Evolutionary conservation across 1,140 invertebrate species (phyloP).

Genomic region (Acromyrmex heyeri): DNA sequence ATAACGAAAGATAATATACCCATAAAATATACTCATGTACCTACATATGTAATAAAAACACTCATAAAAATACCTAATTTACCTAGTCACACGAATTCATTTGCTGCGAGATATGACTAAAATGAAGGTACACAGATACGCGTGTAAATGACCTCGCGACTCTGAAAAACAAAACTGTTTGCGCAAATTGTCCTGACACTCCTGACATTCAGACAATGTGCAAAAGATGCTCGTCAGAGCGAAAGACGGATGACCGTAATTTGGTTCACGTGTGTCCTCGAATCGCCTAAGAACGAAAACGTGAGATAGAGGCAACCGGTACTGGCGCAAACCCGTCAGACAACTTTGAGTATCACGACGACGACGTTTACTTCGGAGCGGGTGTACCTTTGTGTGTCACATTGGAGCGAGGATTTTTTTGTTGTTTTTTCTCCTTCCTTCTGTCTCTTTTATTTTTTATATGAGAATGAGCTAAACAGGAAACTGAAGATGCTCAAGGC

Average conservation of each 20-base stretch:
- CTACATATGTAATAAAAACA: too few species aligned
- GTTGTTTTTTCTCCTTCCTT: not conserved
- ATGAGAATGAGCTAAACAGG: constrained; percentile 26
- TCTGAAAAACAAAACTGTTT: constrained; percentile 32
- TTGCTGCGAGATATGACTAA: not conserved
- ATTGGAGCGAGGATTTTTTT: constrained; percentile 55
- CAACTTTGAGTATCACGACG: constrained; percentile 38
- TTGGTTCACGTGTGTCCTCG: constrained; percentile 36
- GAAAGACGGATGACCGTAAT: constrained; percentile 50
- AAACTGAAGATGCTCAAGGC: constrained; percentile 34
- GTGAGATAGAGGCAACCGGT: constrained; percentile 64
- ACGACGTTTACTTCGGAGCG: constrained; percentile 43
- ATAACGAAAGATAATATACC: not conserved
- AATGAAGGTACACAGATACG: not conserved
- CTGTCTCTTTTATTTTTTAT: not conserved
- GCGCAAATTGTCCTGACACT: constrained; percentile 28
- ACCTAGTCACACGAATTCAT: not conserved
- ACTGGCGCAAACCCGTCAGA: constrained; percentile 69
- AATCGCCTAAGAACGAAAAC: constrained; percentile 65
- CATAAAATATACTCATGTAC: too few species aligned
- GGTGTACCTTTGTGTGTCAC: constrained; percentile 61
- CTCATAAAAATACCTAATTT: not conserved
- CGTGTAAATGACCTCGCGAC: constrained; percentile 14
- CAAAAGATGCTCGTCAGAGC: constrained; percentile 6
- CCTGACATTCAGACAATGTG: constrained; percentile 11